Base-by-base conservation (phyloP, 2,797 vertebrate genomes). In the Cephalopachus bancanus region DNA sequence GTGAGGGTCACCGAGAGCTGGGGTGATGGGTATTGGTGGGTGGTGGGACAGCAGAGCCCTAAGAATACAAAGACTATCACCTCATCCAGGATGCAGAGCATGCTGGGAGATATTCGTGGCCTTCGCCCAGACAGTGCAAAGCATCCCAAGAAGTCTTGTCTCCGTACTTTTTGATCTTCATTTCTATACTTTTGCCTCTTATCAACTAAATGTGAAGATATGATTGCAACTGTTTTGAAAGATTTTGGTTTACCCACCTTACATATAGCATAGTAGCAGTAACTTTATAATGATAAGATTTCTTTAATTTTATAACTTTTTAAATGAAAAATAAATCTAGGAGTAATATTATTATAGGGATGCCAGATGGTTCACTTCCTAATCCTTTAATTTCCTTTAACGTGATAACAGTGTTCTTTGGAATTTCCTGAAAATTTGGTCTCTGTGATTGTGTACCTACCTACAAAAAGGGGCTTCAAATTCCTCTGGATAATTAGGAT, bases 351-450 rank as follows among this genome's bases (percentile, higher is more conserved):
- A 92, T 90, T 67, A 89, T 75, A 72, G 16, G 17, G 22, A 71
- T 75, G 19, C 26, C 26, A 85, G n/a, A 28, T 69, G 62, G 89
- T 88, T 91, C 10, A 91, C 37, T 94, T 67, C 3, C 17, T 76
- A 83, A 96, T 72, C 3, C 76, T 95, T 85, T 64, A 57, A 65
- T 80, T 93, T 95, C 53, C 49, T 89, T 92, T 62, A 76, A 92
- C 93, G 49, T 93, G 49, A 62, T 78, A 84, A 12, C 33, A 96
- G 2, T 74, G n/a, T 89, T 55, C 55, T 88, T 81, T 53, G 44
- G n/a, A 91, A 87, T 92, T 80, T 86, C n/a, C 94, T 79, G 64
- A 93, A 96, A 86, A 90, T 76, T 67, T 28, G 26, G 16, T 64
- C 33, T 93, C 75, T 95, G 20, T 22, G 86, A 57, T 89, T 55